A percentile compares a stretch with the other conserved stretches of the same genome.
Conservation (phyloP, 2,113 vertebrate genomes). For the Pterocles burchelli region DNA sequence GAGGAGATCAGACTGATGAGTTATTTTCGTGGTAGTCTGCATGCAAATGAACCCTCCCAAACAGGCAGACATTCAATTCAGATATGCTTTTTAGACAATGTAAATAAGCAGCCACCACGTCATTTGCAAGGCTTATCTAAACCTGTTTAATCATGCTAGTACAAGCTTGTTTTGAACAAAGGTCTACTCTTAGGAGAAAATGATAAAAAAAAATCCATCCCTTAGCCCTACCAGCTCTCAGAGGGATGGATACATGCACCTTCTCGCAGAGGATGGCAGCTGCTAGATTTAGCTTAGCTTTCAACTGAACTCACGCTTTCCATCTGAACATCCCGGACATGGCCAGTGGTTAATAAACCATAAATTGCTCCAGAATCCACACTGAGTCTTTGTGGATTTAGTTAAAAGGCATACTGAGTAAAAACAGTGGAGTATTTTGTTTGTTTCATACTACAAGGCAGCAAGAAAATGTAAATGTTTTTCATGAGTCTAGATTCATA, state of each 20-base stretch:
- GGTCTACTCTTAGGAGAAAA: background rate
- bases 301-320: slow-evolving; percentile 29
- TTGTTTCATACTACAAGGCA: background rate
- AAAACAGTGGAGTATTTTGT: slow-evolving; percentile 48
- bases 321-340: slow-evolving; percentile 43
- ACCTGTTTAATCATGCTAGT: background rate
- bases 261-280: background rate
- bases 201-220: background rate
- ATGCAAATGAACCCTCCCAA: slow-evolving; percentile 13
- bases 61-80: slow-evolving; percentile 10
- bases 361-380: slow-evolving; percentile 53
- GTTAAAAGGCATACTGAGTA: slow-evolving; percentile 51
- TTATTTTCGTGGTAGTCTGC: slow-evolving; percentile 26
- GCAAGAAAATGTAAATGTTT: slow-evolving; percentile 58
- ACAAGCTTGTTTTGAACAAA: slow-evolving; percentile 17
- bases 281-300: background rate
- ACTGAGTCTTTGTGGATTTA: slow-evolving; percentile 60
- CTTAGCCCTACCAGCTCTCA: background rate
- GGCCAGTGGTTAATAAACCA: slow-evolving; percentile 51
- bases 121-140: slow-evolving; percentile 32
- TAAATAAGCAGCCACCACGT: slow-evolving; percentile 14
- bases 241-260: background rate
- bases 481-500: slow-evolving; percentile 49
- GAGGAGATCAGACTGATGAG: slow-evolving; percentile 8
- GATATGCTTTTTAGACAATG: background rate